Conservation (phyloP, 1,140 invertebrate genomes). For the Drosophila biarmipes region DNA sequence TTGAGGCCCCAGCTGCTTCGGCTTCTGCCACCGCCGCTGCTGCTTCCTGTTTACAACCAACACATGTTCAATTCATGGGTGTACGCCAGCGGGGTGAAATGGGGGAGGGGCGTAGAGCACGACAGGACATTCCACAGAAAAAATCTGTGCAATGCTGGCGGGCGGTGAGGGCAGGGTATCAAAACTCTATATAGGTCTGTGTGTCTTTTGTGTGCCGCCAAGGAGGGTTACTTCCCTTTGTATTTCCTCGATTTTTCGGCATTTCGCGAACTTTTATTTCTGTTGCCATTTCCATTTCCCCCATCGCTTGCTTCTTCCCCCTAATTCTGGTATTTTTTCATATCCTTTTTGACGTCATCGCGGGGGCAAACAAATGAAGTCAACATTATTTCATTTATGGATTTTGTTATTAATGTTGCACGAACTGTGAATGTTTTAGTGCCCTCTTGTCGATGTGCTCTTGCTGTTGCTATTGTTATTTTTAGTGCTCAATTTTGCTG, state of each 20-base stretch:
- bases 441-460: conserved; percentile 2
- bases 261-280: conserved; percentile 47
- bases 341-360: conserved; percentile 69
- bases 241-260: conserved; percentile 38
- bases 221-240: conserved; percentile 4
- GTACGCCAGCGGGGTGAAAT: background rate
- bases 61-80: conserved; percentile 61
- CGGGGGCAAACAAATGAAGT: conserved; percentile 69
- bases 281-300: conserved; percentile 52
- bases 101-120: background rate
- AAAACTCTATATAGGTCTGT: conserved; percentile 46
- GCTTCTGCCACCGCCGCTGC: conserved; percentile 34
- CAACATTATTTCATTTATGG: conserved; percentile 82
- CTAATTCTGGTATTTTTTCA: conserved; percentile 22
- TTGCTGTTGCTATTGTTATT: conserved; percentile 53
- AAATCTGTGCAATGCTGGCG: conserved; percentile 29
- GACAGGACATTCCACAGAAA: conserved; percentile 46
- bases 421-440: conserved; percentile 40
- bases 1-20: conserved; percentile 43
- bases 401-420: conserved; percentile 80
- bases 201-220: conserved; percentile 46
- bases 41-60: conserved; percentile 80
- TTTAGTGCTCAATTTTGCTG: conserved; percentile 68
- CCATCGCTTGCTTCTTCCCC: conserved; percentile 1
- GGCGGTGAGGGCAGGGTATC: no score